Evolutionary conservation across 2,113 vertebrate genomes (phyloP).

Genomic region (Bostrychus sinensis): DNA sequence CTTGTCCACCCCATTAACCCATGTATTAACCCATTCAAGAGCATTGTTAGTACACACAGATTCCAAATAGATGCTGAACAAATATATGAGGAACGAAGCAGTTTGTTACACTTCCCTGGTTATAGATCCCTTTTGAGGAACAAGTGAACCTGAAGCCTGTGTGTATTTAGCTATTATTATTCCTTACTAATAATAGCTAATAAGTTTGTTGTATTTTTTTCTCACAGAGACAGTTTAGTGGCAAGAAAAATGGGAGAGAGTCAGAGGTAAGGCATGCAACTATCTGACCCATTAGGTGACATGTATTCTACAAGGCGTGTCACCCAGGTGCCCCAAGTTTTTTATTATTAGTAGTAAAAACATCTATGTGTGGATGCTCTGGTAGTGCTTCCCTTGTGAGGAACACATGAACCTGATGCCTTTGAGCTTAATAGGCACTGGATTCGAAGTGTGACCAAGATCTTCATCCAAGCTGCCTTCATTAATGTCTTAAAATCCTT

Average conservation of each 20-base stretch:
- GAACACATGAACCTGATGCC: background rate
- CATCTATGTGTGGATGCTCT: too few relatives aligned
- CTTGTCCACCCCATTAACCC: slow-evolving; percentile 60
- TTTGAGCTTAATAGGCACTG: background rate
- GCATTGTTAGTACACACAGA: slow-evolving; percentile 39
- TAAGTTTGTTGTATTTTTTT: too few relatives aligned
- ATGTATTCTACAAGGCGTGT: too few relatives aligned
- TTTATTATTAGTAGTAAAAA: too few relatives aligned
- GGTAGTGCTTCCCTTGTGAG: background rate
- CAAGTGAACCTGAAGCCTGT: background rate
- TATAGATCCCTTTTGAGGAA: background rate
- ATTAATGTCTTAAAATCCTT: too few relatives aligned
- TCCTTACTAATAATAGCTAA: too few relatives aligned
- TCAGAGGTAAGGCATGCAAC: too few relatives aligned
- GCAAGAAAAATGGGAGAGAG: too few relatives aligned
- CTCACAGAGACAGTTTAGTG: too few relatives aligned
- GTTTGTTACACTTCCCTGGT: background rate
- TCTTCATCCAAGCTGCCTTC: background rate
- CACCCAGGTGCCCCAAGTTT: too few relatives aligned
- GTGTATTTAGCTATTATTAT: too few relatives aligned
- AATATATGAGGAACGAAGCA: slow-evolving; percentile 1
- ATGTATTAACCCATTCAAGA: slow-evolving; percentile 50
- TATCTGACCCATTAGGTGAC: too few relatives aligned
- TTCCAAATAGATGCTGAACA: slow-evolving; percentile 22
- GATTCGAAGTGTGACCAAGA: background rate